Conservation (phyloP, 2,888 invertebrate genomes). For the Smittia aterrima region DNA sequence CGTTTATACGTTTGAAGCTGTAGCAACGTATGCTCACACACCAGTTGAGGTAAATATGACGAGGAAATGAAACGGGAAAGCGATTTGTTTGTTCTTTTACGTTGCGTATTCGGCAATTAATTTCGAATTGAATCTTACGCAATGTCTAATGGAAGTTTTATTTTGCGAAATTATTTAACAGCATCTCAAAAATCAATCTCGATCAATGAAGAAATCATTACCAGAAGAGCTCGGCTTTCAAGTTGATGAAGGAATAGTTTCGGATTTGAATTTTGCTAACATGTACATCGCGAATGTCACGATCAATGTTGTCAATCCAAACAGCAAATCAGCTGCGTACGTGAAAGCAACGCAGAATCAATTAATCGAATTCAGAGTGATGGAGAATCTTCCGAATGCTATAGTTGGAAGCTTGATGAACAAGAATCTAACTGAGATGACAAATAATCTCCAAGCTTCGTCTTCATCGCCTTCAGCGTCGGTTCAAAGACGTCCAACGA, state of each 20-base stretch:
- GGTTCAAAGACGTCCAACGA: slow-evolving; percentile 18
- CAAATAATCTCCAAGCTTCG: slow-evolving; percentile 44
- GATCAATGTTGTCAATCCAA: slow-evolving; percentile 76
- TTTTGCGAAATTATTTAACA: slow-evolving; percentile 3
- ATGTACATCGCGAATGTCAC: slow-evolving; percentile 71
- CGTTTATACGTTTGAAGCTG: slow-evolving; percentile 77
- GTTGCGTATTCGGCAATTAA: not conserved
- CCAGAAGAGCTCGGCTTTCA: slow-evolving; percentile 37
- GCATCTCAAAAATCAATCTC: slow-evolving; percentile 37
- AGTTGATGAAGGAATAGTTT: slow-evolving; percentile 38
- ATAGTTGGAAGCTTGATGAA: slow-evolving; percentile 71
- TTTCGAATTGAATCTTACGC: not conserved
- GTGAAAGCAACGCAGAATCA: slow-evolving; percentile 60
- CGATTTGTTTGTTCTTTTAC: not conserved
- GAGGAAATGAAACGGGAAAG: not conserved
- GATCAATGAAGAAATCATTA: slow-evolving; percentile 29
- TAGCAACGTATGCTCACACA: slow-evolving; percentile 60
- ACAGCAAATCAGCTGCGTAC: slow-evolving; percentile 66
- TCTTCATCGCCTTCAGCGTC: slow-evolving; percentile 38
- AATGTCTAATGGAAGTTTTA: not conserved
- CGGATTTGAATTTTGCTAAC: slow-evolving; percentile 32
- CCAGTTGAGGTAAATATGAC: slow-evolving; percentile 41
- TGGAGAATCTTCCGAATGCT: slow-evolving; percentile 72
- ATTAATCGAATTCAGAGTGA: slow-evolving; percentile 63
- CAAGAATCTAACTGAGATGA: slow-evolving; percentile 51